A percentile compares a stretch with the other conserved stretches of the same genome.
Evolutionary conservation across 2,797 vertebrate species (phyloP).

Genomic region (Pampus argenteus): DNA sequence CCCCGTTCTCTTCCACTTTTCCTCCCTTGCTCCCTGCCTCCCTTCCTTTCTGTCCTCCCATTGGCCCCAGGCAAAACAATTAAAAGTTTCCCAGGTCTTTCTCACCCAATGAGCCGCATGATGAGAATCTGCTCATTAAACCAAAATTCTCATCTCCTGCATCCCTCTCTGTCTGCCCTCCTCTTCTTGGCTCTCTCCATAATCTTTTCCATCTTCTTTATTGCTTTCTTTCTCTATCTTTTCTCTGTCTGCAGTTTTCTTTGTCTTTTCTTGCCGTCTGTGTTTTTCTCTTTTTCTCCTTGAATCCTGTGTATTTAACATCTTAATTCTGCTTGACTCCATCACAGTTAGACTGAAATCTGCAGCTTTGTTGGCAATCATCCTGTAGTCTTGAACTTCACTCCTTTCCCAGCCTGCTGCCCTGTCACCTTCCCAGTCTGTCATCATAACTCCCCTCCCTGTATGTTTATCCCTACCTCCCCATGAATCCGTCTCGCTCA

Average conservation of each 20-base stretch:
- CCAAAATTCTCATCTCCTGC: slow-evolving; percentile 54
- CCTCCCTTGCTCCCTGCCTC: background rate
- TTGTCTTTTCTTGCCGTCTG: background rate
- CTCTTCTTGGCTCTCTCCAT: slow-evolving; percentile 28
- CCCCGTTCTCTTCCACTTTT: background rate
- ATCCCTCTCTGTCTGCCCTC: slow-evolving; percentile 18
- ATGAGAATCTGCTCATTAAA: slow-evolving; percentile 79
- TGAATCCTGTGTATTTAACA: background rate
- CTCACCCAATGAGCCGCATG: slow-evolving; percentile 79
- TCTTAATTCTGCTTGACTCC: background rate
- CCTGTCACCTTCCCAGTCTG: background rate
- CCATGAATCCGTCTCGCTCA: slow-evolving; percentile 17
- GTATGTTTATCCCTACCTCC: slow-evolving; percentile 14
- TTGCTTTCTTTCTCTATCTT: slow-evolving; percentile 3
- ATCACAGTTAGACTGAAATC: background rate
- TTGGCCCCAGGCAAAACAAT: slow-evolving; percentile 76
- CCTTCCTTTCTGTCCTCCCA: slow-evolving; percentile 26
- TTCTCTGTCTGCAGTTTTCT: background rate
- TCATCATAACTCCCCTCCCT: slow-evolving; percentile 8
- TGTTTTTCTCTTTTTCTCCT: slow-evolving; percentile 2
- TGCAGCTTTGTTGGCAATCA: background rate
- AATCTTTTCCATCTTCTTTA: slow-evolving; percentile 10
- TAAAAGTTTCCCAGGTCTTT: slow-evolving; percentile 81
- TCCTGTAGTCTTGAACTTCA: background rate
- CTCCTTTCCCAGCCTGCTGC: background rate